Evolutionary conservation across 2,888 invertebrate species (phyloP), one percentile per base, ranked within the genome.

Genomic region (Acleris emargana): DNA sequence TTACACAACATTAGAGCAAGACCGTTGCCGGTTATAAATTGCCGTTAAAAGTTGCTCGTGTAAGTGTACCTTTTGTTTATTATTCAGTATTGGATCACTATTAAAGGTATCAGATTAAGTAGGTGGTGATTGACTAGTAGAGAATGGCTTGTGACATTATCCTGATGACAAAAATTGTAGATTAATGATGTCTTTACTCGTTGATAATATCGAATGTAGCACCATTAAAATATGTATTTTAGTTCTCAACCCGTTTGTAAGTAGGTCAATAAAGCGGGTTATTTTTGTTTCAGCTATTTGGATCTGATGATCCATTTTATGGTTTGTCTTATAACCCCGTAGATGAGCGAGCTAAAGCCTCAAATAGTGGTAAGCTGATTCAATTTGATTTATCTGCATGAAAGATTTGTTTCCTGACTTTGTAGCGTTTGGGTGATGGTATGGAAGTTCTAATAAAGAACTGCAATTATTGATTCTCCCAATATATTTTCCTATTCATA

Each of bases 241-340:
- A n/a, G 38, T 38, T 38, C 11, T 43, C 16, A 53, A 17, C 32
- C 45, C 17, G 53, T 17, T 17, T 45, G 17, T n/a, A 45, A 45
- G 6, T 54, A 43, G 9, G 54, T 62, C 49, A 28, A 50, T 57
- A 49, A 49, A 20, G 17, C 0, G 9, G 13, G 17, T 20, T 28
- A 28, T 42, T 6, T 55, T 64, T 57, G 51, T 89, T 91, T 69
- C 86, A 93, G 93, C 75, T 93, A 60, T 93, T 93, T 73, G 89
- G 91, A 42, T 81, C 88, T 3, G 93, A 93, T 53, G 93, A 93
- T 79, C 92, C 93, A n/a, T 91, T 93, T 78, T 93, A 93, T 80
- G 92, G 92, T 47, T 83, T 93, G 57, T 78, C 89, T 17, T 91
- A 81, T 78, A 91, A 87, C 73, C 71, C 82, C 9, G 72, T 79